A percentile compares a stretch with the other conserved stretches of the same genome.
Conservation (phyloP, 2,113 vertebrate genomes). For the Apodemus speciosus region DNA sequence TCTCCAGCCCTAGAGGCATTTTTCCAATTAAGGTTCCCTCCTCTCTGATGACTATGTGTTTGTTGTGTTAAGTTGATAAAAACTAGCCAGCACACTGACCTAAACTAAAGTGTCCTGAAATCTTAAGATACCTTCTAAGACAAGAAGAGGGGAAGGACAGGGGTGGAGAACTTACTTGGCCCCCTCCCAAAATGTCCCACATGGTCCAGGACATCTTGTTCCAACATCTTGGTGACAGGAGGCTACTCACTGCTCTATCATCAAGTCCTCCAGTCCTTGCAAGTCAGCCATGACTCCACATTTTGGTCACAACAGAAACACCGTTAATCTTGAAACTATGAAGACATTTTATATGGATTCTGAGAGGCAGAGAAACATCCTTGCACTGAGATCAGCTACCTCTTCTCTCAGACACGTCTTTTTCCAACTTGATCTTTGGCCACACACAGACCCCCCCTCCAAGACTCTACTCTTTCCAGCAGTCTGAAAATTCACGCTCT, state of each 20-base stretch:
- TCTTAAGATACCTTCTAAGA: background rate
- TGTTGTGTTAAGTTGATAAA: background rate
- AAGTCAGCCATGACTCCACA: background rate
- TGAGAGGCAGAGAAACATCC: background rate
- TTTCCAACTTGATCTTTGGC: slow-evolving; percentile 19
- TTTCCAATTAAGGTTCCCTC: background rate
- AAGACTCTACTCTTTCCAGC: background rate
- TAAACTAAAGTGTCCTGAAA: slow-evolving; percentile 37
- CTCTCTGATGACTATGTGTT: background rate
- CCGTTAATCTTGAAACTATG: background rate
- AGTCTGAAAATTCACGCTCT: background rate
- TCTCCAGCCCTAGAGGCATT: background rate
- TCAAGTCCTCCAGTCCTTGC: slow-evolving; percentile 27
- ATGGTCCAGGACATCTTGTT: background rate
- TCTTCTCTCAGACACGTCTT: background rate
- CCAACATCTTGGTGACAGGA: background rate
- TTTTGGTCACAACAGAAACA: slow-evolving; percentile 40
- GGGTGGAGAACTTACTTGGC: background rate
- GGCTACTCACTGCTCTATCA: background rate
- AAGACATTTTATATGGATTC: background rate
- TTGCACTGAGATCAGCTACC: background rate
- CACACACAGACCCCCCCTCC: background rate
- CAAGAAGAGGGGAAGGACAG: background rate
- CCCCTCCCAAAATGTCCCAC: background rate
- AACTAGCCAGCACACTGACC: background rate